Conservation (phyloP, 2,113 vertebrate species). For the Chlamydotis undulata region DNA sequence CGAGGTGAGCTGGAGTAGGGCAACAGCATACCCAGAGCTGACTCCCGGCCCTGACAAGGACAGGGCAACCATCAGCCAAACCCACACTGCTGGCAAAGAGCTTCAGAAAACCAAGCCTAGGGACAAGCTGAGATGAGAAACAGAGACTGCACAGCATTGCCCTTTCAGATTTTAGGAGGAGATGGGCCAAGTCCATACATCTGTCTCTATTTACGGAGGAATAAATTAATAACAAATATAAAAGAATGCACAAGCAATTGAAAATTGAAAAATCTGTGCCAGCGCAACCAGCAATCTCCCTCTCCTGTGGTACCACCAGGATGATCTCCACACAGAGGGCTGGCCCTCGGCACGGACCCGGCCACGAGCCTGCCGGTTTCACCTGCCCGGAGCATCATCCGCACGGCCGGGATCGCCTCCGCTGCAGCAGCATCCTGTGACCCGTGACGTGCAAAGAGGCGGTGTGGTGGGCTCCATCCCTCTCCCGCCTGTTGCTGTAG, state of each 20-base stretch:
- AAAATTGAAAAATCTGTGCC: accelerated
- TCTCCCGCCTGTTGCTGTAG: background rate
- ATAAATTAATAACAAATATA: background rate
- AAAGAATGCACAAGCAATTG: background rate
- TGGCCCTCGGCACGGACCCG: background rate
- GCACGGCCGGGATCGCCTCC: background rate
- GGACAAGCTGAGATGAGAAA: background rate
- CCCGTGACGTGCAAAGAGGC: accelerated
- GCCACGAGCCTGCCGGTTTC: background rate
- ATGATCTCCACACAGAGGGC: background rate
- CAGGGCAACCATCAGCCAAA: background rate
- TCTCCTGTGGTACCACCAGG: background rate
- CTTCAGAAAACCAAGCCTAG: background rate
- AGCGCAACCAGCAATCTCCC: background rate
- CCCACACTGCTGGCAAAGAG: background rate
- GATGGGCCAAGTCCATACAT: background rate
- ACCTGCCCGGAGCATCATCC: background rate
- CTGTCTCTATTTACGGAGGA: background rate
- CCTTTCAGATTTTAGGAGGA: background rate
- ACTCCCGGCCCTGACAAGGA: background rate
- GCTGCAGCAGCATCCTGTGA: background rate
- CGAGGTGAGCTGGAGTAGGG: accelerated
- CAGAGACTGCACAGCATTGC: background rate
- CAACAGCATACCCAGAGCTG: accelerated
- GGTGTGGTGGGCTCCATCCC: accelerated